Percentiles rank a stretch among this genome's conserved stretches.
Evolutionary conservation across 2,113 vertebrate genomes (phyloP).

Genomic region (Colossoma macropomum): DNA sequence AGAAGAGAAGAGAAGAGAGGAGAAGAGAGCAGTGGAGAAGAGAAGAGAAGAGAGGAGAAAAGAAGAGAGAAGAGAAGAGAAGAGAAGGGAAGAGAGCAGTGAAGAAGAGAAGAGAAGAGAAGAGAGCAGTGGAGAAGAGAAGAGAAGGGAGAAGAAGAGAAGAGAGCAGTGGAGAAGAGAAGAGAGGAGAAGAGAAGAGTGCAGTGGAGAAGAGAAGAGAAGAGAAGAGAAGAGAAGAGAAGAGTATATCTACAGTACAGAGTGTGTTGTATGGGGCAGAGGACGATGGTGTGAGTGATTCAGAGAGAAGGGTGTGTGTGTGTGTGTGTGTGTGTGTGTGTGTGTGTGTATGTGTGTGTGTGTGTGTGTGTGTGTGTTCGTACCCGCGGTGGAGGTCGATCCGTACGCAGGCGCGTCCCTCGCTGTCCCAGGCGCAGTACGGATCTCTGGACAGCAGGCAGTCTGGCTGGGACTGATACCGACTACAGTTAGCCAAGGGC

Average conservation of each 20-base stretch:
- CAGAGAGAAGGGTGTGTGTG: not conserved
- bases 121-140: no score
- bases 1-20: not conserved
- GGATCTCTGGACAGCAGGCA: slow-evolving; percentile 92
- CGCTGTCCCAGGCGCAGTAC: slow-evolving; percentile 92
- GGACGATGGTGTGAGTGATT: not conserved
- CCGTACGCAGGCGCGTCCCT: slow-evolving; percentile 86
- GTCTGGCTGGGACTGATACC: slow-evolving; percentile 90
- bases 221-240: not conserved
- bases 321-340: no score
- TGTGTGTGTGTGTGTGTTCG: no score
- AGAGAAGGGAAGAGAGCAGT: no score
- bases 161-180: not conserved
- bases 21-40: not conserved
- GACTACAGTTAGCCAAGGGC: slow-evolving; percentile 88
- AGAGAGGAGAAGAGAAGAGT: no score
- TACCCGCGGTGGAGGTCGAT: slow-evolving; percentile 82
- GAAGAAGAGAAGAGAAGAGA: no score
- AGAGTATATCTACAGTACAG: not conserved
- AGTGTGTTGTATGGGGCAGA: not conserved
- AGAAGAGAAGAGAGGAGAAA: not conserved
- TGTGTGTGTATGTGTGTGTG: not conserved
- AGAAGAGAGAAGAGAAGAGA: no score
- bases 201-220: no score
- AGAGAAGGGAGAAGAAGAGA: no score